Base-by-base conservation (phyloP, 2,888 invertebrate genomes). In the Agrotis puta region DNA sequence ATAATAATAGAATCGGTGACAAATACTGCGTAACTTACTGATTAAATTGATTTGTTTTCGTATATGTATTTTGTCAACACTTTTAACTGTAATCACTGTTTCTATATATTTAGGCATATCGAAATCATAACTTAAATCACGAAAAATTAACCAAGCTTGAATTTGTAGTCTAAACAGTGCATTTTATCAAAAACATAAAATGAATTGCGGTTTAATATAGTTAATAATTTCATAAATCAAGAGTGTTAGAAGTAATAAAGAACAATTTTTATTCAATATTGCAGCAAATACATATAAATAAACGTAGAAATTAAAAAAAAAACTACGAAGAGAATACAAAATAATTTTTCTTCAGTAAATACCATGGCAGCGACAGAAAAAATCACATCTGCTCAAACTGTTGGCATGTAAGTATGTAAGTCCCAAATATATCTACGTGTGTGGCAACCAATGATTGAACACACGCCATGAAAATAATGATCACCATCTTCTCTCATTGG, bases 361-460 rank as follows among this genome's bases (percentile, higher is more conserved):
- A 7, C 11, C 20, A 57, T 33, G 2, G 3, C 47, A 6, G 11
- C 4, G 0, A n/a, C 1, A 22, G 14, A 45, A 56, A n/a, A 53
- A 45, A 16, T 39, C 18, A 67, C 57, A 66, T 47, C 18, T 57
- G 57, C 16, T 51, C 18, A n/a, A 13, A 39, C 2, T 45, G 13
- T 14, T 20, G 9, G 14, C 22, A 65, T 33, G 56, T n/a, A 6
- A 56, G 56, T n/a, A 56, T 66, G 56, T 33, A 56, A 58, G 51
- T 66, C 16, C 57, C 18, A 75, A 72, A 70, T 58, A 48, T 51
- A 56, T 33, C 88, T 20, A 79, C 85, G 87, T 90, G 90, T 89
- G 90, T 85, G 90, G 88, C 68, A 57, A 20, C 70, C 50, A 74
- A 79, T 85, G 87, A 88, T 85, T 72, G 62, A 88, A 80, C 64